A percentile compares a stretch with the other conserved stretches of the same genome.
Evolutionary conservation across 2,797 vertebrate species (phyloP).

Genomic region (Sebastes iracundus): DNA sequence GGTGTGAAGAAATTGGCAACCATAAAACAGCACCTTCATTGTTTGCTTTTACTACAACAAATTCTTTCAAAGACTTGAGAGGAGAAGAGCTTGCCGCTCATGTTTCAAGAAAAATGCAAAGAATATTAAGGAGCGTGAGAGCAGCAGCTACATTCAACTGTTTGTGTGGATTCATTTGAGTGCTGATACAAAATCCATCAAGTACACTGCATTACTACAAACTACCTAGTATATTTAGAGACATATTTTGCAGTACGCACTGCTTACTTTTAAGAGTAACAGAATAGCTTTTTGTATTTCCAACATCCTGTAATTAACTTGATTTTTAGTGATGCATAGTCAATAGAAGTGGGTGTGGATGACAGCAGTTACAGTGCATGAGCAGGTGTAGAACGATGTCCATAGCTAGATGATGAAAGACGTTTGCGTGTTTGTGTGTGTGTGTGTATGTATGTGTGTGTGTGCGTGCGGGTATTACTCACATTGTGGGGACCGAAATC

Average conservation of each 20-base stretch:
- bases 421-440: neutral
- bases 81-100: neutral
- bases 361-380: neutral
- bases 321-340: neutral
- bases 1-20: neutral
- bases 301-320: neutral
- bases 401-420: neutral
- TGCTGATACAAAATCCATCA: neutral
- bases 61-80: neutral
- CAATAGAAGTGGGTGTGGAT: neutral
- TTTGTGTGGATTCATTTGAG: neutral
- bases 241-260: neutral
- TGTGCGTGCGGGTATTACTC: neutral
- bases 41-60: neutral
- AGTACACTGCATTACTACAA: neutral
- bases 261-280: neutral
- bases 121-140: neutral
- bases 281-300: neutral
- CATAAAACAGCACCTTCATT: neutral
- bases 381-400: neutral
- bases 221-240: neutral
- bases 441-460: neutral
- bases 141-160: neutral
- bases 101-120: neutral
- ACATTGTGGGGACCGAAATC: neutral